phyloP scores from a whole-genome alignment of 1,140 invertebrate species.

The Brachionus calyciflorus region DNA sequence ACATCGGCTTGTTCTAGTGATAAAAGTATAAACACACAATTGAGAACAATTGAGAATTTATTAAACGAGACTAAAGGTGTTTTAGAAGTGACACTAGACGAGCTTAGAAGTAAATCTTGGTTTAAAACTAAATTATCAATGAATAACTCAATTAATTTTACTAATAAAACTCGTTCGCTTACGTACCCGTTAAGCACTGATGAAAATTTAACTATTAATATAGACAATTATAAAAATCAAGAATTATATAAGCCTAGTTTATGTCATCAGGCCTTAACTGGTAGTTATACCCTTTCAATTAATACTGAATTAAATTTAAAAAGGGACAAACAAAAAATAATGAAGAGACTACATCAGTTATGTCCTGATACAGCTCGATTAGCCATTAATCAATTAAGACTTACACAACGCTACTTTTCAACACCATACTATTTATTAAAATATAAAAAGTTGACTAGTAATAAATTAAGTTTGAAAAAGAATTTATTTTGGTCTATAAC shows the following conservation, averaged over 20 bases:
- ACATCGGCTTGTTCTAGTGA: not conserved
- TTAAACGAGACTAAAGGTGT: not conserved
- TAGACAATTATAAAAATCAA: not conserved
- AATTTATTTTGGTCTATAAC: conserved; percentile 33
- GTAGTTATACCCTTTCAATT: not conserved
- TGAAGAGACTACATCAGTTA: conserved; percentile 9
- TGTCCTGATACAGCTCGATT: conserved; percentile 14
- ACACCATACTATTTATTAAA: not conserved
- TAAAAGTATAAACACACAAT: not conserved
- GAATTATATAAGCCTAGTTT: not conserved
- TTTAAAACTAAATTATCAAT: not conserved
- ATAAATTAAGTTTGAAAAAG: not conserved
- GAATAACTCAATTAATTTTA: not conserved
- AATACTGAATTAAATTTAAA: not conserved
- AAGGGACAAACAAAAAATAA: not conserved
- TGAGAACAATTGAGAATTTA: not conserved
- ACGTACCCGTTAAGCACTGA: not conserved
- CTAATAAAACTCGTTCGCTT: not conserved
- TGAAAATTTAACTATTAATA: not conserved
- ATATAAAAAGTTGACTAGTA: not conserved
- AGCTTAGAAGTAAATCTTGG: conserved; percentile 24
- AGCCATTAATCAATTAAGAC: conserved; percentile 18
- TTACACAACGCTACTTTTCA: conserved; percentile 17
- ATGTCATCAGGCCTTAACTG: not conserved
- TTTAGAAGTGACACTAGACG: not conserved